A percentile compares a stretch with the other conserved stretches of the same genome.
These are phyloP conservation scores for Glaucopsyche alexis DNA, from an alignment of 2,888 invertebrate genomes.

Conservation along the genomic window DNA sequence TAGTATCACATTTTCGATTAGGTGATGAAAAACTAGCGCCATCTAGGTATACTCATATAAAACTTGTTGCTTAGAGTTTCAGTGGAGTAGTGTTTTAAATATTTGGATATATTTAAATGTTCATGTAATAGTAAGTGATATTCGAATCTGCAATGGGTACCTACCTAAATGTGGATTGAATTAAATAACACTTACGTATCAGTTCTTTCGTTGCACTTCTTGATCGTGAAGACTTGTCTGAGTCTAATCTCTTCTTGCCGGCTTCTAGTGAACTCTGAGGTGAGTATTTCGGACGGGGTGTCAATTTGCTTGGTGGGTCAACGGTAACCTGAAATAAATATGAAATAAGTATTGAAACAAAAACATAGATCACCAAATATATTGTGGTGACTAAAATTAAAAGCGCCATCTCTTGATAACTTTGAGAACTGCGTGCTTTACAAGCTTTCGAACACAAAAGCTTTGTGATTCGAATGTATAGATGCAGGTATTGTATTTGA, in stretches of 20 bases:
- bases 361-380: background rate
- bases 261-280: slow-evolving; percentile 70
- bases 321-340: slow-evolving; percentile 61
- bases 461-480: background rate
- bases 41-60: background rate
- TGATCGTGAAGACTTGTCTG: slow-evolving; percentile 91
- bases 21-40: too few relatives aligned
- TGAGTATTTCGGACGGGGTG: slow-evolving; percentile 66
- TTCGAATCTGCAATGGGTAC: too few relatives aligned
- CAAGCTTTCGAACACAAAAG: background rate
- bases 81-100: background rate
- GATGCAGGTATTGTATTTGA: background rate
- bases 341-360: background rate
- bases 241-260: slow-evolving; percentile 82
- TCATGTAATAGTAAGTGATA: too few relatives aligned
- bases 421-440: background rate
- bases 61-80: background rate
- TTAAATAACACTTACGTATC: slow-evolving; percentile 81
- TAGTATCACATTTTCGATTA: background rate
- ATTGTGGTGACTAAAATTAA: background rate
- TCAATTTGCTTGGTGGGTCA: slow-evolving; percentile 67
- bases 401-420: slow-evolving; percentile 22
- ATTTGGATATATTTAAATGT: too few relatives aligned
- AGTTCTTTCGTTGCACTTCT: slow-evolving; percentile 94
- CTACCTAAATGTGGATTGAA: too few relatives aligned